A percentile compares a stretch with the other conserved stretches of the same genome.
Conservation (phyloP, 2,888 invertebrate species). For the Aphrophora alni region DNA sequence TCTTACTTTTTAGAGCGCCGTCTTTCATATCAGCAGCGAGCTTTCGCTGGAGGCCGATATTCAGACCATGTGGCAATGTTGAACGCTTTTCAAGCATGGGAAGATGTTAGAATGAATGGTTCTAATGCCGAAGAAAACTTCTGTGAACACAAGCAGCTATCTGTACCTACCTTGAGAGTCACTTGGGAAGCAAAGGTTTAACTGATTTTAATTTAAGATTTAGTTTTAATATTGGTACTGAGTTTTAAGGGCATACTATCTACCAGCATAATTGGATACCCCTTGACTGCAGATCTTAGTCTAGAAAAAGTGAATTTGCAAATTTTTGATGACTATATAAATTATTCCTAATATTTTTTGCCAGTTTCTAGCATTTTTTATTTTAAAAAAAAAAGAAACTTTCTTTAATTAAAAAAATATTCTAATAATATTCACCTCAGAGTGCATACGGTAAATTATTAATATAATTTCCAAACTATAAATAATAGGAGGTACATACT, state of each 20-base stretch:
- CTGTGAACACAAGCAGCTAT: constrained; percentile 92
- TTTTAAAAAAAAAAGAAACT: too few relatives aligned
- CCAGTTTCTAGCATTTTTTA: too few relatives aligned
- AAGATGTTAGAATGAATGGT: constrained; percentile 62
- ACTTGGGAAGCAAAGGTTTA: constrained; percentile 86
- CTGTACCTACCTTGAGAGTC: constrained; percentile 86
- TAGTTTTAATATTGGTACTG: too few relatives aligned
- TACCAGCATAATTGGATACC: constrained; percentile 18
- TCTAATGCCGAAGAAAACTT: constrained; percentile 77
- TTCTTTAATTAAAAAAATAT: too few relatives aligned
- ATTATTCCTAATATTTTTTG: too few relatives aligned
- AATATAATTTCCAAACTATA: too few relatives aligned
- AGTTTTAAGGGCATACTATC: too few relatives aligned
- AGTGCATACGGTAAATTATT: too few relatives aligned
- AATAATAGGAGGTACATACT: too few relatives aligned
- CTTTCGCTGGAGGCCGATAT: constrained; percentile 82
- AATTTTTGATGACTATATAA: too few relatives aligned
- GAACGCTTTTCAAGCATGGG: constrained; percentile 82
- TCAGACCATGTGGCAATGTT: constrained; percentile 97
- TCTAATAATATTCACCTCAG: too few relatives aligned
- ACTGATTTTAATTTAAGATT: neutral
- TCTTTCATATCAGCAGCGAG: constrained; percentile 83
- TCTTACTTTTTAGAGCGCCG: constrained; percentile 65
- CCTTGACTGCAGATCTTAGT: neutral
- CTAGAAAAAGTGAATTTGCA: neutral